A percentile compares a stretch with the other conserved stretches of the same genome.
Conservation (phyloP, 2,113 vertebrate genomes). For the Pycnonotus jocosus region DNA sequence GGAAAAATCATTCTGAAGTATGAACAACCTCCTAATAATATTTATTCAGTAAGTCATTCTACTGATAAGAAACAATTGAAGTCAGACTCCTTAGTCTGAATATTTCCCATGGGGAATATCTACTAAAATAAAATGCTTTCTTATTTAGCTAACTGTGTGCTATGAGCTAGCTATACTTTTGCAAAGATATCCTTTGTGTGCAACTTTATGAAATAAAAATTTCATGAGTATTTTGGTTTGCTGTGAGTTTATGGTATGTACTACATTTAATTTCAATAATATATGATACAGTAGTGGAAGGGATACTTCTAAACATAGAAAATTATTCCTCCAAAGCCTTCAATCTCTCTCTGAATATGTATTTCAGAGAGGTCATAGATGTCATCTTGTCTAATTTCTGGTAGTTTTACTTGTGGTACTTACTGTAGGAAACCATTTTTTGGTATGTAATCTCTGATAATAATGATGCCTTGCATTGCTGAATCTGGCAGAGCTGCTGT, state of each 20-base stretch:
- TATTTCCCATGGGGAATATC: not conserved
- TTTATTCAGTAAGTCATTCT: slow-evolving; percentile 71
- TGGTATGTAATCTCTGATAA: not conserved
- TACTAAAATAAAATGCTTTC: not conserved
- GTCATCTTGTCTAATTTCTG: not conserved
- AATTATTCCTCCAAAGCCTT: not conserved
- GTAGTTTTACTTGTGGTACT: not conserved
- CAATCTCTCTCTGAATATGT: not conserved
- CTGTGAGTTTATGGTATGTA: not conserved
- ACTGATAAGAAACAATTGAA: slow-evolving; percentile 56
- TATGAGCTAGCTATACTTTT: not conserved
- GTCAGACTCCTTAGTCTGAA: slow-evolving; percentile 25
- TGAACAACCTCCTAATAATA: slow-evolving; percentile 66
- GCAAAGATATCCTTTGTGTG: not conserved
- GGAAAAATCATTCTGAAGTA: slow-evolving; percentile 53
- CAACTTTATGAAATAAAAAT: not conserved
- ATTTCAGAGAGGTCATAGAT: not conserved
- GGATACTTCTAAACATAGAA: not conserved
- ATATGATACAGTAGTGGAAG: not conserved
- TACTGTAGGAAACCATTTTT: not conserved
- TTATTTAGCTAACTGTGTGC: not conserved
- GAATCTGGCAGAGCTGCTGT: not conserved
- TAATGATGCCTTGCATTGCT: not conserved
- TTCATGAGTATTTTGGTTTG: not conserved
- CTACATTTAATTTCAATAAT: not conserved